Percentiles rank a stretch among this genome's conserved stretches.
Conservation (phyloP, 2,797 vertebrate genomes). For the Parambassis ranga region DNA sequence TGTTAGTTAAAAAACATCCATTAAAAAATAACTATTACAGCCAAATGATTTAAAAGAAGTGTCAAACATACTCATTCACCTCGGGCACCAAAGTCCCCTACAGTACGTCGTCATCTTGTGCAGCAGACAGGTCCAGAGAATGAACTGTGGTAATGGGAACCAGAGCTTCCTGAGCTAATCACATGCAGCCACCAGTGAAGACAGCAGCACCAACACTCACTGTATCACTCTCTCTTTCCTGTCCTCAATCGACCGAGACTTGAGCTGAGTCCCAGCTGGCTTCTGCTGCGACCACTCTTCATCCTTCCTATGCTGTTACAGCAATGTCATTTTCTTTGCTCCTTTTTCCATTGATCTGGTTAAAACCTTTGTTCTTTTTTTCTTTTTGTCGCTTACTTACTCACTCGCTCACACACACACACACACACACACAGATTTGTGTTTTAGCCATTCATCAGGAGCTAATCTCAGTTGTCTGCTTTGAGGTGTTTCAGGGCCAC, state of each 20-base stretch:
- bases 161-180: slow-evolving; percentile 46
- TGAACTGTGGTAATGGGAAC: slow-evolving; percentile 46
- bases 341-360: not conserved
- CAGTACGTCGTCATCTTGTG: not conserved
- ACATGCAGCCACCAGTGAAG: slow-evolving; percentile 24
- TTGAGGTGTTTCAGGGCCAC: slow-evolving; percentile 66
- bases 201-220: slow-evolving; percentile 39
- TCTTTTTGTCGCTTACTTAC: not conserved
- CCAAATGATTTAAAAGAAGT: no score
- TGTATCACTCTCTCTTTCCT: slow-evolving; percentile 32
- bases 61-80: not conserved
- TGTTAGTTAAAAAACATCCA: no score
- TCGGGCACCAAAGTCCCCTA: not conserved
- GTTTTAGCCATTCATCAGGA: slow-evolving; percentile 50
- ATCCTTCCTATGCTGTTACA: slow-evolving; percentile 17
- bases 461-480: slow-evolving; percentile 59
- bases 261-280: not conserved
- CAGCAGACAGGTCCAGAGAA: slow-evolving; percentile 13
- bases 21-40: no score
- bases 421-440: not conserved
- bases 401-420: not conserved
- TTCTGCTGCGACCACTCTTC: not conserved
- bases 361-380: not conserved
- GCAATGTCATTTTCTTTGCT: not conserved
- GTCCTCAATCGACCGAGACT: not conserved